Conservation (phyloP, 2,113 vertebrate genomes). For the Nettapus auritus region DNA sequence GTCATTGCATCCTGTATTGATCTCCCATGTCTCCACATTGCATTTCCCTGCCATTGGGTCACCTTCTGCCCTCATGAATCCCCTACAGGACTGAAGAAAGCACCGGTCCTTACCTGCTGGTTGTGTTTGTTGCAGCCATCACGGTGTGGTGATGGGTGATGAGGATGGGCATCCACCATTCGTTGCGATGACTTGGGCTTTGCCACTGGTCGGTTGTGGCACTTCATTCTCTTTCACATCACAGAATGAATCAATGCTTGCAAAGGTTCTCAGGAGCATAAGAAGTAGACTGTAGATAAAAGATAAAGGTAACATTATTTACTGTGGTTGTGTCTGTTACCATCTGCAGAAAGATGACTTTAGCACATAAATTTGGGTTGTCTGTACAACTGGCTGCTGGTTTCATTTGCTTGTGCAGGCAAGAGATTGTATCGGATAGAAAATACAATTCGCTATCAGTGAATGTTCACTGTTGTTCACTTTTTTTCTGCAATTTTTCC, state of each 20-base stretch:
- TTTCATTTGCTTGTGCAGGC: not conserved
- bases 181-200: not conserved
- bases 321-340: not conserved
- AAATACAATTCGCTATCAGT: not conserved
- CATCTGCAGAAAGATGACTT: not conserved
- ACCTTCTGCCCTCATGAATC: not conserved
- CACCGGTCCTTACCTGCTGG: not conserved
- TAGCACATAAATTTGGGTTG: not conserved
- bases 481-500: not conserved
- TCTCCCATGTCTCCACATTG: not conserved
- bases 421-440: not conserved
- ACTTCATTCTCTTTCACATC: not conserved
- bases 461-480: not conserved
- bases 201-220: rapidly evolving
- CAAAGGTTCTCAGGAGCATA: not conserved
- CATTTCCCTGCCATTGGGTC: not conserved
- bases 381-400: not conserved
- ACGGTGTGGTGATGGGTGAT: not conserved
- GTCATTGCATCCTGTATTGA: not conserved
- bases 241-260: not conserved
- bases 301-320: not conserved
- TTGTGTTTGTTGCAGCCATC: not conserved
- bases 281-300: not conserved
- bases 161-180: not conserved
- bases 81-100: not conserved